Evolutionary conservation across 1,140 invertebrate genomes (phyloP), one percentile per base, ranked within the genome.

Genomic region (Drosophila paulistorum): DNA sequence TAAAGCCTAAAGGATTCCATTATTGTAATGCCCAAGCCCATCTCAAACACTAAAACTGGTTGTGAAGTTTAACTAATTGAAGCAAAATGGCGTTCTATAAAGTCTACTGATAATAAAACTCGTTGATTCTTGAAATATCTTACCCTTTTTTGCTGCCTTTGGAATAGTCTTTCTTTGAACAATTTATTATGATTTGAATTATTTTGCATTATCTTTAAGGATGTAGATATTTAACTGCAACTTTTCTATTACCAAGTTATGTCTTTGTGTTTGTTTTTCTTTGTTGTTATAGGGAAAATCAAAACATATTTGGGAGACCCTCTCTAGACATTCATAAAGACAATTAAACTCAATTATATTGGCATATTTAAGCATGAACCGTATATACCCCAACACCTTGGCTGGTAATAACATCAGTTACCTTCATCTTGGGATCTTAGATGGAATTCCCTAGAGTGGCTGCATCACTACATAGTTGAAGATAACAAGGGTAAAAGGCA

Each of bases 311-410:
- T 69, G 54, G 68, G 39, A 23, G 11, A 39, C 59, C 58, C 45
- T 39, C 60, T 86, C 76, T 37, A 59, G 30, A 39, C 57, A 59
- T 59, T 79, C 69, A 81, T 86, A 68, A 75, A 83, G 72, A 89
- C 84, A 87, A 87, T 87, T 89, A 89, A 83, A 89, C 83, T 77
- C 84, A 87, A 87, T 87, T 87, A 87, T 83, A 79, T 77, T 80
- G 72, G 83, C 83, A 87, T 87, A 89, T 83, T 87, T 87, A 83
- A 80, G 62, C 70, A 75, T 61, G 74, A 62, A 23, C 17, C 45
- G 45, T 51, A 51, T 11, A 37, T 37, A 37, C 35, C 61, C 71
- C 62, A 75, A 77, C 68, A 64, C 79, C 39, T 51, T 23, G 42
- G 37, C 2, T n/a, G 37, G 13, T 48, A 74, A 79, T 57, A 73